phyloP scores from a whole-genome alignment of 2,888 invertebrate species.

The Ornithoptera priamus region DNA sequence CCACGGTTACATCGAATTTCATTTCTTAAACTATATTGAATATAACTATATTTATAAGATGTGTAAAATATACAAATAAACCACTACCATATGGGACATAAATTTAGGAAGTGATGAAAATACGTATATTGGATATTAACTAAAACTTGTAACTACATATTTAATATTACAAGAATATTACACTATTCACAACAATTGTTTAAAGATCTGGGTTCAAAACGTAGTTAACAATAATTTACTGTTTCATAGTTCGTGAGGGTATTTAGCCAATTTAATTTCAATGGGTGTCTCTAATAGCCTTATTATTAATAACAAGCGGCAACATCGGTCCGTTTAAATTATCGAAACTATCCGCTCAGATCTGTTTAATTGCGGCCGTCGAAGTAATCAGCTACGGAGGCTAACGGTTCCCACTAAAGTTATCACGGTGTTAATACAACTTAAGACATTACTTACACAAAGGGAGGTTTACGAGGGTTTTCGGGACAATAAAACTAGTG shows the following conservation, averaged over 20 bases:
- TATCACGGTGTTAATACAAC: slow-evolving; percentile 72
- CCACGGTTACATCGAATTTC: neutral
- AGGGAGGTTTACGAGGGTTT: slow-evolving; percentile 67
- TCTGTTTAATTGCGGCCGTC: slow-evolving; percentile 59
- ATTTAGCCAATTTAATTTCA: slow-evolving; percentile 65
- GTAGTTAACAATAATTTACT: slow-evolving; percentile 57
- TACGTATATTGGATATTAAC: too few relatives aligned
- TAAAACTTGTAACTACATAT: too few relatives aligned
- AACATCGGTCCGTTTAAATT: slow-evolving; percentile 68
- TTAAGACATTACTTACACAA: slow-evolving; percentile 71
- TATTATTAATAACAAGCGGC: slow-evolving; percentile 56
- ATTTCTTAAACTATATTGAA: neutral
- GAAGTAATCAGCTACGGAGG: slow-evolving; percentile 48
- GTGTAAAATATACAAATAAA: neutral
- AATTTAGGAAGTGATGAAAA: too few relatives aligned
- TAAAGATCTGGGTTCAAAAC: slow-evolving; percentile 35
- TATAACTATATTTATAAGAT: neutral
- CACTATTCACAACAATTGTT: neutral
- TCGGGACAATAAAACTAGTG: slow-evolving; percentile 73
- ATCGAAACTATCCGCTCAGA: slow-evolving; percentile 65
- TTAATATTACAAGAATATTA: neutral
- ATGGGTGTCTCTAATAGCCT: slow-evolving; percentile 52
- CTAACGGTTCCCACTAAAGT: slow-evolving; percentile 56
- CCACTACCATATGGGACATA: too few relatives aligned
- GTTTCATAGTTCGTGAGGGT: slow-evolving; percentile 54